Evolutionary conservation across 2,113 vertebrate genomes (phyloP).

Genomic region (Carassius gibelio): DNA sequence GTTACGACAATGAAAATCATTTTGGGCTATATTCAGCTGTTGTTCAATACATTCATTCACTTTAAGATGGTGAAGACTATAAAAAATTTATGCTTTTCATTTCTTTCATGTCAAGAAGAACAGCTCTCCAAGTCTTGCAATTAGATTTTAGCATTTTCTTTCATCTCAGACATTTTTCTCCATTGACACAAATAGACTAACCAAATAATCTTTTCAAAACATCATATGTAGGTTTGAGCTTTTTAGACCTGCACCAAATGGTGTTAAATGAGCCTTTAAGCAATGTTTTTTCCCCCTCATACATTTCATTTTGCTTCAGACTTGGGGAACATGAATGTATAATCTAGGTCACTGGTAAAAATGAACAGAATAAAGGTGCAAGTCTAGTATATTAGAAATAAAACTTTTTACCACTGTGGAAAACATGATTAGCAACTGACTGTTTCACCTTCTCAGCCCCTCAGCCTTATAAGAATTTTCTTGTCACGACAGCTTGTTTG

Average conservation of each 20-base stretch:
- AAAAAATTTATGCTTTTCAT: conserved; percentile 50
- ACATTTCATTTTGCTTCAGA: neutral
- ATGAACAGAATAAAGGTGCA: neutral
- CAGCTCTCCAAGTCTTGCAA: conserved; percentile 22
- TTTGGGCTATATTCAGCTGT: conserved; percentile 40
- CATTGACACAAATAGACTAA: conserved; percentile 4
- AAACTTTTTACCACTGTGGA: neutral
- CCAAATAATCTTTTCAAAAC: neutral
- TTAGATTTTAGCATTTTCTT: conserved; percentile 35
- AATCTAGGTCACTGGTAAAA: conserved; percentile 3
- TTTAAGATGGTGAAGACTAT: conserved; percentile 44
- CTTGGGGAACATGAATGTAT: neutral
- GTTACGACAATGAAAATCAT: conserved; percentile 29
- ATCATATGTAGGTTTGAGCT: neutral
- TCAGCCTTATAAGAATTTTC: neutral
- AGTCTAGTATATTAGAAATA: neutral
- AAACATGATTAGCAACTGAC: conserved; percentile 29
- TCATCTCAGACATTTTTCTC: conserved; percentile 11
- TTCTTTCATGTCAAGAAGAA: conserved; percentile 44
- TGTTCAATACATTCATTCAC: conserved; percentile 43
- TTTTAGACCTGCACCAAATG: neutral
- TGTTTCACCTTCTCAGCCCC: conserved; percentile 16
- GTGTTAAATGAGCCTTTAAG: neutral
- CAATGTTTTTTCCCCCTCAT: neutral
- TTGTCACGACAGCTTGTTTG: conserved; percentile 32